Evolutionary conservation across 2,797 vertebrate species (phyloP), one percentile per base, ranked within the genome.

Genomic region (Halcyon badia): DNA sequence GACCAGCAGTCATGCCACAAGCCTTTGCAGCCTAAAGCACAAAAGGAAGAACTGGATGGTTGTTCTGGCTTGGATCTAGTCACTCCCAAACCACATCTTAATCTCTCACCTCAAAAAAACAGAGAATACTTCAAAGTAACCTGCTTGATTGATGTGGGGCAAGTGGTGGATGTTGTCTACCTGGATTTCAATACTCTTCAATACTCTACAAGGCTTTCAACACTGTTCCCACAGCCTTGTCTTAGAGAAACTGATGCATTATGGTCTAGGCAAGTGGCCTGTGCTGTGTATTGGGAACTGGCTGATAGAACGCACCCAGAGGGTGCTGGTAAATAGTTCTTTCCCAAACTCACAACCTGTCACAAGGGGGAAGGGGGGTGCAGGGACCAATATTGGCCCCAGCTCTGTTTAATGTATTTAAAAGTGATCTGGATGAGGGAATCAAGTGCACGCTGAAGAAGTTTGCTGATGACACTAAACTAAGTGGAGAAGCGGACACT

Each of bases 21-120:
- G 28, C 1, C 39, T 20, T 30, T 0, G 0, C 8, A 49, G 46
- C 18, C 28, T 31, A n/a, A 68, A 57, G 52, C 15, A 77, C 14
- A 39, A 37, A 49, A 52, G 13, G 14, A 35, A 86, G 56, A 84
- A 24, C 9, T 28, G 30, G 24, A 71, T 4, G 11, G 10, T 69
- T 1, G 1, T 71, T 86, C 56, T 79, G 58, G 5, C n/a, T 89
- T 72, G 46, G 7, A 33, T 42, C 42, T 33, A n/a, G 13, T 56
- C 60, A 42, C 6, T 84, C 9, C 21, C 35, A 79, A 84, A 31
- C 5, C 4, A 1, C 46, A 6, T 28, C 42, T 71, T 77, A 77
- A 64, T 31, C 10, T 87, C 5, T 81, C 26, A 46, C 7, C 21
- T 62, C 37, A 35, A 54, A 35, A 42, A 88, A 37, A 2, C 7